Base-by-base conservation (phyloP, 1,140 invertebrate species). In the Coboldia fuscipes region DNA sequence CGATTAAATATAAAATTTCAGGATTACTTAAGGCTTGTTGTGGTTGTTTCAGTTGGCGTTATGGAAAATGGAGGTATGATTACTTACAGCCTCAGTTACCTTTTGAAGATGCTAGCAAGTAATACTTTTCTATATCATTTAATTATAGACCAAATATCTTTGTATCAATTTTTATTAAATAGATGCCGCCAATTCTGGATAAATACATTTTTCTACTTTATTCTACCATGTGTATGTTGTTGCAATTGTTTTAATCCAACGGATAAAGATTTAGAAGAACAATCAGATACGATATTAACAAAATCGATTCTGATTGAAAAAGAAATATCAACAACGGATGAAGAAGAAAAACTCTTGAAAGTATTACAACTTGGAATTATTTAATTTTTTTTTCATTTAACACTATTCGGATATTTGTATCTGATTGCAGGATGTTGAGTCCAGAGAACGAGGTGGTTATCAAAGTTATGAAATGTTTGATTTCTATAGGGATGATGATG, bases 311-410 rank as follows among this genome's bases (percentile, higher is more conserved):
- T n/a, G 23, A n/a, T 8, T 8, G 7, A 8, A 24, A n/a, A 24
- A 8, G 23, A 24, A 24, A n/a, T 24, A 24, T 7, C 7, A n/a
- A n/a, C n/a, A n/a, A n/a, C n/a, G 3, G 24, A 23, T 7, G 44
- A 42, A 10, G 45, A 46, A 14, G 44, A 33, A 33, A 21, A 2
- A n/a, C n/a, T n/a, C n/a, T 12, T 17, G 12, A 12, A 14, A 1
- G 18, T 19, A 14, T 13, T 12, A 14, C 19, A 34, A 24, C 17
- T 15, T 12, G 16, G 23, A 15, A 5, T 34, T 13, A 26, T 26
- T 15, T 3, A 16, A 10, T 9, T 30, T 15, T 30, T 16, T 9
- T 16, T 30, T 14, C 22, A 24, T 24, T 27, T 27, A 4, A n/a
- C 14, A n/a, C 3, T 27, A n/a, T 8, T 27, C 14, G 24, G 24